Percentiles rank a stretch among this genome's conserved stretches.
These are phyloP conservation scores for Glyptemys insculpta DNA, from an alignment of 2,797 vertebrate species.

Conservation along the genomic window DNA sequence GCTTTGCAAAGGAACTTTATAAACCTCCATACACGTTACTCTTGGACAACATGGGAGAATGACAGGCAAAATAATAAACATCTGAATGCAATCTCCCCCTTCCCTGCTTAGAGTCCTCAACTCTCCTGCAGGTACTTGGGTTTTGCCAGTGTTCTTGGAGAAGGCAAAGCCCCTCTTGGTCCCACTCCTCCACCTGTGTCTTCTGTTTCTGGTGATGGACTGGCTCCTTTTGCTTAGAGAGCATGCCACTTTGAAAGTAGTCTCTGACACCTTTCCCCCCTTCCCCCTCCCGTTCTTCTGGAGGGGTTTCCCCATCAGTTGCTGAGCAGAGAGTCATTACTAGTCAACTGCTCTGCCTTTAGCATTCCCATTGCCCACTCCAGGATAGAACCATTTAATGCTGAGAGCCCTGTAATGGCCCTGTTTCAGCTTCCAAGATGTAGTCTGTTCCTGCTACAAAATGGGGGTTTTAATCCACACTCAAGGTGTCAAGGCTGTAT, in stretches of 20 bases:
- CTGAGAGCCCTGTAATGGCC: not conserved
- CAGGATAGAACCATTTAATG: not conserved
- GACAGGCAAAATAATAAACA: not conserved
- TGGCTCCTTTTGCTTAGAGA: not conserved
- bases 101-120: not conserved
- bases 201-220: rapidly evolving
- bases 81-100: not conserved
- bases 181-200: rapidly evolving
- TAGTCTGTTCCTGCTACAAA: not conserved
- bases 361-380: not conserved
- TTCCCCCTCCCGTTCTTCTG: not conserved
- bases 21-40: not conserved
- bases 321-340: not conserved
- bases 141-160: not conserved
- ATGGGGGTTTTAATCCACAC: not conserved
- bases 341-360: not conserved
- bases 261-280: not conserved
- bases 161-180: not conserved
- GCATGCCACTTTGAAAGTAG: not conserved
- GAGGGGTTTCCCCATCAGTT: not conserved
- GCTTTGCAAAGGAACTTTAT: not conserved
- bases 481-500: too few species aligned
- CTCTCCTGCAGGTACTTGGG: rapidly evolving
- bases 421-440: not conserved
- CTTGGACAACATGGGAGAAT: not conserved